Percentiles rank a stretch among this genome's conserved stretches.
Conservation (phyloP, 2,113 vertebrate species). For the Etheostoma spectabile region DNA sequence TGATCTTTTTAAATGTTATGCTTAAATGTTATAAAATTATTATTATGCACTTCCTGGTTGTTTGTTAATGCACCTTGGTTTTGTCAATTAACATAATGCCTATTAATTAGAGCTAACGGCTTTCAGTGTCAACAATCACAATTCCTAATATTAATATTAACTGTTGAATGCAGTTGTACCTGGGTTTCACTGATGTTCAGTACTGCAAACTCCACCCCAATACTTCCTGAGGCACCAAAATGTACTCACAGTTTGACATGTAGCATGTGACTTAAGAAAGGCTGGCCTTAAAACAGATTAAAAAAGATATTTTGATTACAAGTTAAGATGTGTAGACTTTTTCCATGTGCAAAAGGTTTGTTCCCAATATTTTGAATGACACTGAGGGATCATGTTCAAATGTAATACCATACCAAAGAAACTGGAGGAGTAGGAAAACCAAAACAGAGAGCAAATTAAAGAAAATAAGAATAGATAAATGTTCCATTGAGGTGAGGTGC, state of each 20-base stretch:
- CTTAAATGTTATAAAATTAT: no score
- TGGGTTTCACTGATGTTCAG: constrained; percentile 20
- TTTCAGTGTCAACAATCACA: constrained; percentile 2
- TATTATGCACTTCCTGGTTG: neutral
- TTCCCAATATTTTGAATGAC: constrained; percentile 34
- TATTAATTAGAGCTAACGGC: neutral
- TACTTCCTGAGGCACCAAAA: constrained; percentile 6
- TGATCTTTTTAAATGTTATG: neutral
- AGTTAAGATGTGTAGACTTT: constrained; percentile 37
- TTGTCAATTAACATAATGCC: constrained; percentile 3
- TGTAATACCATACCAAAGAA: constrained; percentile 33
- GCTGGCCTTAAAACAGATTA: constrained; percentile 10
- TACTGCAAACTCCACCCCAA: constrained; percentile 23
- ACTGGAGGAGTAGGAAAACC: constrained; percentile 30
- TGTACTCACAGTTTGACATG: constrained; percentile 42
- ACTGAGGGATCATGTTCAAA: constrained; percentile 38
- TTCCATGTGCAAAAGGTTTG: constrained; percentile 25
- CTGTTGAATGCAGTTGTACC: neutral
- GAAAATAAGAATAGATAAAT: constrained; percentile 39
- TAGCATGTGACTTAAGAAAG: constrained; percentile 15
- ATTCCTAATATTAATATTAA: neutral
- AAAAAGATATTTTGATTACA: constrained; percentile 29
- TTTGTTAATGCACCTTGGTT: neutral
- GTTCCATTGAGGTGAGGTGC: constrained; percentile 79
- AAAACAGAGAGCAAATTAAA: constrained; percentile 9